A percentile compares a stretch with the other conserved stretches of the same genome.
phyloP scores from a whole-genome alignment of 2,113 vertebrate species.

The Forbesichthys papilliferus region DNA sequence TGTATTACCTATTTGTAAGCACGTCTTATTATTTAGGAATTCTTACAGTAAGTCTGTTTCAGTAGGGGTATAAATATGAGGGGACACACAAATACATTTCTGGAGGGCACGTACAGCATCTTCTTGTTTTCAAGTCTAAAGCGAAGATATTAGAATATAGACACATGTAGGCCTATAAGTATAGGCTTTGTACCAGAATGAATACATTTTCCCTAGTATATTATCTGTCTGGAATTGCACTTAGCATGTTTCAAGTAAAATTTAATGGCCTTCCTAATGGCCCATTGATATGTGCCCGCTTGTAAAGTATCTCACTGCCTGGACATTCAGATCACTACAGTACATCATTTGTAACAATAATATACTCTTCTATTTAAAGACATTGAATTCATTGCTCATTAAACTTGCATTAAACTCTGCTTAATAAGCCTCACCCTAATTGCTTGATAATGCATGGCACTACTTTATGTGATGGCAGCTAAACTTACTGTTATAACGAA shows the following conservation, averaged over 20 bases:
- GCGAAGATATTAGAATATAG: neutral
- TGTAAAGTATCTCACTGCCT: slow-evolving; percentile 61
- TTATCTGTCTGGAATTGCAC: slow-evolving; percentile 33
- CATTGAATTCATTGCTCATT: slow-evolving; percentile 77
- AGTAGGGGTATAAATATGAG: too few relatives aligned
- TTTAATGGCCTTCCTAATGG: slow-evolving; percentile 65
- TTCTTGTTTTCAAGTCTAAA: neutral
- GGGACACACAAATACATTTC: too few relatives aligned
- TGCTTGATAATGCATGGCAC: slow-evolving; percentile 76
- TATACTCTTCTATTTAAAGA: slow-evolving; percentile 77
- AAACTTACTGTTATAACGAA: slow-evolving; percentile 54
- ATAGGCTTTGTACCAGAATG: slow-evolving; percentile 2
- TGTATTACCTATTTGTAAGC: neutral
- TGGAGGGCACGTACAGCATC: neutral
- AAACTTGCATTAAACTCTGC: slow-evolving; percentile 77
- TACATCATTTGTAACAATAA: slow-evolving; percentile 75
- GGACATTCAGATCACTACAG: slow-evolving; percentile 53
- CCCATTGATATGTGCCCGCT: slow-evolving; percentile 53
- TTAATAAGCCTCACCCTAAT: slow-evolving; percentile 76
- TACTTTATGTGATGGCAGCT: slow-evolving; percentile 69
- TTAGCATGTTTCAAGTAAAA: slow-evolving; percentile 49
- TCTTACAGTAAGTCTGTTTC: too few relatives aligned
- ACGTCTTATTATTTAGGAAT: too few relatives aligned
- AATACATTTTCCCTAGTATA: slow-evolving; percentile 5
- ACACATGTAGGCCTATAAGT: neutral